Base-by-base conservation (phyloP, 2,113 vertebrate genomes). In the Pitta sordida region DNA sequence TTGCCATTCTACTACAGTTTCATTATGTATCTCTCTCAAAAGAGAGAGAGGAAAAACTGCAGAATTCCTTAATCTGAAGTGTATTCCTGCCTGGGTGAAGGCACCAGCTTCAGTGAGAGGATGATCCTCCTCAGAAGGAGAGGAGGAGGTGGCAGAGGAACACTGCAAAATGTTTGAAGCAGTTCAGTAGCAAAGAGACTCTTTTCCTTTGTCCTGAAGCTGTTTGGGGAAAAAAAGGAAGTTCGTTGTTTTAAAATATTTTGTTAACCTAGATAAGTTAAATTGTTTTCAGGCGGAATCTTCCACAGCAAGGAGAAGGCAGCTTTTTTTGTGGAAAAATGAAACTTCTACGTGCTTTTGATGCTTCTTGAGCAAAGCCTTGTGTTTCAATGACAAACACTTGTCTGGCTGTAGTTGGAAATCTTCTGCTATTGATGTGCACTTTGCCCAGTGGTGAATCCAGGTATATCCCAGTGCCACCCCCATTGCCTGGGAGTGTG, bases 161-260 rank as follows among this genome's bases (percentile, higher is more conserved):
- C 32, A 58, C n/a, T 48, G 37, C 15, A 4, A 6, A 1, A 0
- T 4, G 6, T 3, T 37, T 26, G 36, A 13, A 59, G 39, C 16
- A 9, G 37, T 6, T 74, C 34, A 20, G 15, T 14, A 5, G 18
- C 13, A 78, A 53, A 51, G 14, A n/a, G 41, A 18, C 39, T 13
- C 19, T 20, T 43, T 67, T 58, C 6, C 7, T 79, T 79, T 20
- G n/a, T 56, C 52, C 48, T 39, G 36, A 56, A 88, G 46, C 51
- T 56, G n/a, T 86, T 23, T 60, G 29, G 51, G 44, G 51, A 8
- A 26, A 27, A 20, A 46, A 58, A 34, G 2, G 11, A 51, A 55
- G 16, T 62, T 83, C 5, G 78, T 52, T 18, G 49, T 37, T 18
- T 44, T 14, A 46, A 83, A 83, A 13, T 36, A 39, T 32, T 76